A percentile compares a stretch with the other conserved stretches of the same genome.
These are phyloP conservation scores for Volucella bombylans DNA, from an alignment of 2,888 invertebrate species.

Conservation along the genomic window DNA sequence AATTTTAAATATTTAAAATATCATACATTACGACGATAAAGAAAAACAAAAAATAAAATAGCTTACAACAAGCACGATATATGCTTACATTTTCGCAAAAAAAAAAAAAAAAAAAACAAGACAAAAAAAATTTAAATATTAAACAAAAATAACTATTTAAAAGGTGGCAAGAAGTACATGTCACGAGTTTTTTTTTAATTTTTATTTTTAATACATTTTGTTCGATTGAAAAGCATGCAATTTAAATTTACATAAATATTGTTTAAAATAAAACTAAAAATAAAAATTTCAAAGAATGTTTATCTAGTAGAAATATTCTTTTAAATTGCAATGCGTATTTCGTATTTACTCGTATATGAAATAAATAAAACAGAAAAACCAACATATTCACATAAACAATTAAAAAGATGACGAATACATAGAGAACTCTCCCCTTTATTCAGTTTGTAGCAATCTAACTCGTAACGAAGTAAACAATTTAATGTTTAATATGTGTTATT, in stretches of 20 bases:
- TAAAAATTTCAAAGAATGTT: neutral
- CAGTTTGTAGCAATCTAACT: constrained; percentile 53
- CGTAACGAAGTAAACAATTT: constrained; percentile 40
- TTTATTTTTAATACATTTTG: constrained; percentile 2
- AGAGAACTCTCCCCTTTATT: constrained; percentile 50
- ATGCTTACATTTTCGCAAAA: constrained; percentile 71
- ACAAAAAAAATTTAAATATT: constrained; percentile 11
- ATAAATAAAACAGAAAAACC: constrained; percentile 45
- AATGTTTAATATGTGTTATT: constrained; percentile 38
- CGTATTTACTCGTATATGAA: no score
- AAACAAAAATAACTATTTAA: constrained; percentile 19
- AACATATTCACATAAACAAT: constrained; percentile 40
- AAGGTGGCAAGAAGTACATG: constrained; percentile 12
- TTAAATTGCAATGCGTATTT: constrained; percentile 41
- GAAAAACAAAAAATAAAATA: constrained; percentile 24
- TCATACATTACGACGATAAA: no score
- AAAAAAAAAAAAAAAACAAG: constrained; percentile 27
- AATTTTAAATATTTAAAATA: constrained; percentile 40
- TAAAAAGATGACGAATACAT: constrained; percentile 17
- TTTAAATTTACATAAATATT: constrained; percentile 38
- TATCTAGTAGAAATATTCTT: constrained; percentile 4
- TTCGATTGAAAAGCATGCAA: constrained; percentile 46
- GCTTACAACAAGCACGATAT: constrained; percentile 70
- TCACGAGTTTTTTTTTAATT: constrained; percentile 28
- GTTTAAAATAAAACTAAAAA: constrained; percentile 24